phyloP scores from a whole-genome alignment of 1,140 invertebrate genomes.

The Mamestra configurata region DNA sequence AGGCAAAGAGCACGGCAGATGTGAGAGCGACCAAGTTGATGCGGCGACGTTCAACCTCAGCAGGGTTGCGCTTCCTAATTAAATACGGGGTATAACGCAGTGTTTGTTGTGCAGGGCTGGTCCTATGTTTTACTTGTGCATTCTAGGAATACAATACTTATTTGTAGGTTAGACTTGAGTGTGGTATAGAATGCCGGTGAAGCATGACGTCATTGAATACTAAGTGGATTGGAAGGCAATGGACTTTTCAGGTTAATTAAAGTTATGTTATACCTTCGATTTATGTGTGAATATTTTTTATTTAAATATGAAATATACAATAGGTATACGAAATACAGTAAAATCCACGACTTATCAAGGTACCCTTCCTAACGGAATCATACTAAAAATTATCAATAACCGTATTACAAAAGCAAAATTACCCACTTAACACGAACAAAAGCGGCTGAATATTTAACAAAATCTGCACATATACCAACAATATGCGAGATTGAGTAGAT shows the following conservation, averaged over 20 bases:
- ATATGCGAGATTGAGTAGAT: constrained; percentile 53
- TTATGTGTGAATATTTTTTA: too few relatives aligned
- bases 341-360: background rate
- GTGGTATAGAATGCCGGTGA: too few relatives aligned
- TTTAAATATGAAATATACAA: too few relatives aligned
- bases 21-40: constrained; percentile 24
- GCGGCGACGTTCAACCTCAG: constrained; percentile 27
- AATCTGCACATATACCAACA: constrained; percentile 15
- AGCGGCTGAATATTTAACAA: constrained; percentile 14
- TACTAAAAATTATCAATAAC: background rate
- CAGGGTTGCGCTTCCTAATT: constrained; percentile 27
- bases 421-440: constrained; percentile 8
- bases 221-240: too few relatives aligned
- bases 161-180: too few relatives aligned
- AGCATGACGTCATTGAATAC: background rate
- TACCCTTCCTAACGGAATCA: background rate
- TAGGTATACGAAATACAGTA: background rate
- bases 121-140: background rate
- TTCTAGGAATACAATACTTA: too few relatives aligned
- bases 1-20: background rate
- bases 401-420: background rate
- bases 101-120: background rate
- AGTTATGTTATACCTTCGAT: too few relatives aligned
- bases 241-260: too few relatives aligned
- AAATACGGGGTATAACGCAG: constrained; percentile 21